These are phyloP conservation scores for Phoebastria nigripes DNA, from an alignment of 2,797 vertebrate genomes.

Conservation along the genomic window DNA sequence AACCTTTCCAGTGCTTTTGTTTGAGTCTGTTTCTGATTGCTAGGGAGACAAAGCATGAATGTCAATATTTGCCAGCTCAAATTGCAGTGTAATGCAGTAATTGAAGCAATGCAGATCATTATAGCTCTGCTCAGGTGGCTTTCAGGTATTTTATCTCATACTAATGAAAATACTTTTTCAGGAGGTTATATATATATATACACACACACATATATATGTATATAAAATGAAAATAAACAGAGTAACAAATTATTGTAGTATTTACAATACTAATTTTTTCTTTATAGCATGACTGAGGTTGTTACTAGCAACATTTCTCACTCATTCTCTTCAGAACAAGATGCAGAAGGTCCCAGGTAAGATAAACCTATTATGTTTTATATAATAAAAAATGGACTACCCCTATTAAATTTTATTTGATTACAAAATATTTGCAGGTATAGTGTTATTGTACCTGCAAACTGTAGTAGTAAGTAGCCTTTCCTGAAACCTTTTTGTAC, in stretches of 20 bases:
- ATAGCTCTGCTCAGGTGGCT: not conserved
- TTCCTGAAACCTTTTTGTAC: not conserved
- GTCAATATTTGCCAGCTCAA: slow-evolving; percentile 51
- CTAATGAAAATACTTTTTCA: not conserved
- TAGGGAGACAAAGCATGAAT: slow-evolving; percentile 60
- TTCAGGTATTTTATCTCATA: not conserved
- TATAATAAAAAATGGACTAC: not conserved
- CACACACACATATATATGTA: not conserved
- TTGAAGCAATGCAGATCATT: not conserved
- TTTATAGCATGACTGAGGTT: slow-evolving; percentile 19
- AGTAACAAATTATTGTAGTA: not conserved
- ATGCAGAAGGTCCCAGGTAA: slow-evolving; percentile 59
- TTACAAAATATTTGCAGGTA: not conserved
- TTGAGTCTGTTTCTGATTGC: slow-evolving; percentile 58
- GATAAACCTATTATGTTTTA: not conserved
- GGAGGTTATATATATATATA: not conserved
- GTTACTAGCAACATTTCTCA: not conserved
- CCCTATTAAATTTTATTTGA: not conserved
- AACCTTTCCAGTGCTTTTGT: slow-evolving; percentile 26
- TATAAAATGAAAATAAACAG: not conserved
- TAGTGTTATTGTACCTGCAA: not conserved
- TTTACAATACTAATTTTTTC: not conserved
- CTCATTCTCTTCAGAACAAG: slow-evolving; percentile 30
- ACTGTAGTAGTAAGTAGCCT: not conserved
- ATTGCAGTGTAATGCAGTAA: not conserved